These are phyloP conservation scores for Petrocephalus microphthalmus DNA, from an alignment of 2,113 vertebrate species.

Conservation along the genomic window DNA sequence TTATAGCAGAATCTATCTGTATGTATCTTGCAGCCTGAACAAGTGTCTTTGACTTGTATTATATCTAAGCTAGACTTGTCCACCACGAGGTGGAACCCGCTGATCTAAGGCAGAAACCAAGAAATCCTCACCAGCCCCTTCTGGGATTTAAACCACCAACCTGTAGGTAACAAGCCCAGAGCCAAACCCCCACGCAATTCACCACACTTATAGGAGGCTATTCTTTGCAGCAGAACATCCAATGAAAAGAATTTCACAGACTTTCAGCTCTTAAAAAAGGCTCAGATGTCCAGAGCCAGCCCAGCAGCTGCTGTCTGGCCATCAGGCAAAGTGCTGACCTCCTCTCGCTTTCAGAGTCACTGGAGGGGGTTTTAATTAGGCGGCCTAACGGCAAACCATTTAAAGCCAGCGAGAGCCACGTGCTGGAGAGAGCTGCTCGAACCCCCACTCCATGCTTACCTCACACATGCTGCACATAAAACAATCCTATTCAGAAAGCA, in stretches of 20 bases:
- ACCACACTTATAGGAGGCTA: background rate
- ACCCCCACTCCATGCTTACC: background rate
- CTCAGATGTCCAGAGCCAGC: background rate
- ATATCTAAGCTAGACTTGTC: background rate
- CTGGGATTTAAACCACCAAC: background rate
- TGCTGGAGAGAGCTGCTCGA: background rate
- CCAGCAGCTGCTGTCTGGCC: background rate
- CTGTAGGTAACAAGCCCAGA: background rate
- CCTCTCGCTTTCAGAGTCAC: background rate
- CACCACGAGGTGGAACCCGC: background rate
- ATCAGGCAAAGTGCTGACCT: background rate
- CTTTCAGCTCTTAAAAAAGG: background rate
- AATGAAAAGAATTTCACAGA: background rate
- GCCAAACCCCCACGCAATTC: background rate
- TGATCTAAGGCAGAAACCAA: background rate
- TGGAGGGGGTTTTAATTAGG: background rate
- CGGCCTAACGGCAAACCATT: background rate
- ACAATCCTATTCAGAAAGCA: background rate
- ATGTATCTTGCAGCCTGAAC: background rate
- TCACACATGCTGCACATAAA: background rate
- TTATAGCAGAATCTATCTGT: background rate
- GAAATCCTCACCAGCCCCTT: background rate
- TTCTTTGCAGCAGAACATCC: background rate
- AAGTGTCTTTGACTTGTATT: background rate
- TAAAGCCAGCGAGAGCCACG: background rate